phyloP scores from a whole-genome alignment of 2,888 invertebrate genomes.

The Lasiommata megera region DNA sequence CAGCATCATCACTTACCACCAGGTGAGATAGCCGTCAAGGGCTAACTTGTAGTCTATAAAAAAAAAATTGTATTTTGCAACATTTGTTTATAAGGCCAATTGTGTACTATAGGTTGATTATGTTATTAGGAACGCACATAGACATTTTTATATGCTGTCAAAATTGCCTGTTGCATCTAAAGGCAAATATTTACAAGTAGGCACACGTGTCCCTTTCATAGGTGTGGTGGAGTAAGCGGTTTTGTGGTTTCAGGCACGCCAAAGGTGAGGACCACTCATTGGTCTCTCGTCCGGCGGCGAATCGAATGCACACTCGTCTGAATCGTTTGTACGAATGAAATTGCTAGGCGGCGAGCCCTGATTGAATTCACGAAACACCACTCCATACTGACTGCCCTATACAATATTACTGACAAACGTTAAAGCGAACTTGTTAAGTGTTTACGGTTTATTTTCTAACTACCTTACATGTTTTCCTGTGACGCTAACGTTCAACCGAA shows the following conservation, averaged over 20 bases:
- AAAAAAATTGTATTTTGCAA: too few species aligned
- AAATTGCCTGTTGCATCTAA: constrained; percentile 7
- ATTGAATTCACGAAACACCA: constrained; percentile 34
- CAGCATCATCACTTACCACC: too few species aligned
- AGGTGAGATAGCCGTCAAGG: too few species aligned
- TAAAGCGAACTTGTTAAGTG: neutral
- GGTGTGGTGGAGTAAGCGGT: constrained; percentile 40
- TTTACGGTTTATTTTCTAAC: neutral
- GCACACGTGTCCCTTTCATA: constrained; percentile 26
- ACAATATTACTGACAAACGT: constrained; percentile 4
- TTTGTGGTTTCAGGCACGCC: constrained; percentile 49
- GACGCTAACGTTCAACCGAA: too few species aligned
- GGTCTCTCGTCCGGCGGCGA: constrained; percentile 56
- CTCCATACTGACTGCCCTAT: neutral
- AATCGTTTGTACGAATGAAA: constrained; percentile 67
- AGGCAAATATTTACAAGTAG: constrained; percentile 24
- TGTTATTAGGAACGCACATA: neutral
- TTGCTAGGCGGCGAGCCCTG: constrained; percentile 74
- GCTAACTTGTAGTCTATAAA: too few species aligned
- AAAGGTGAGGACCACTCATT: constrained; percentile 53
- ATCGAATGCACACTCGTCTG: constrained; percentile 65
- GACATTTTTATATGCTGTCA: neutral
- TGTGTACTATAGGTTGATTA: too few species aligned
- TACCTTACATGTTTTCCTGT: neutral
- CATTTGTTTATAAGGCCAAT: too few species aligned